Evolutionary conservation across 2,797 vertebrate genomes (phyloP).

Genomic region (Pseudomugil gertrudae): DNA sequence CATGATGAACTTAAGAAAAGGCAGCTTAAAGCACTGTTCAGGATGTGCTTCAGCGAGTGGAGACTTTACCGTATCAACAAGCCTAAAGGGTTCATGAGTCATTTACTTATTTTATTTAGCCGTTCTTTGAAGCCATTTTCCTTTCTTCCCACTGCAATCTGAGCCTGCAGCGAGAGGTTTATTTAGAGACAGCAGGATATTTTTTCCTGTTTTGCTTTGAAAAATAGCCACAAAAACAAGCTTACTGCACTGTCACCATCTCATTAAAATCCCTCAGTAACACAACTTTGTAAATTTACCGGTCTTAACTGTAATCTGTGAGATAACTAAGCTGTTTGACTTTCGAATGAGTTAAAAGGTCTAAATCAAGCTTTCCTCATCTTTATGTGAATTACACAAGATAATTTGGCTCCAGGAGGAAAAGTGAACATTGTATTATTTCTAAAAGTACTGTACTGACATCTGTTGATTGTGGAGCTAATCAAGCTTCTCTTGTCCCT

Average conservation of each 20-base stretch:
- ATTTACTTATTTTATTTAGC: slow-evolving; percentile 38
- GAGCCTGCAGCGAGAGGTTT: slow-evolving; percentile 21
- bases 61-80: slow-evolving; percentile 13
- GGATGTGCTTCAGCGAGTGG: slow-evolving; percentile 6
- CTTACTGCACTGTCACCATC: neutral
- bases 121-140: slow-evolving; percentile 38
- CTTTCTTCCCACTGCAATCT: slow-evolving; percentile 15
- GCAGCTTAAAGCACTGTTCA: slow-evolving; percentile 4
- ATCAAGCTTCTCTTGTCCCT: slow-evolving; percentile 42
- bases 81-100: slow-evolving; percentile 50
- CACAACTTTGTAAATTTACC: neutral
- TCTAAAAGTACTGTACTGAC: slow-evolving; percentile 42
- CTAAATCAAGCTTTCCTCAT: neutral
- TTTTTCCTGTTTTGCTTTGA: slow-evolving; percentile 10
- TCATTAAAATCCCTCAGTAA: neutral
- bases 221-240: neutral
- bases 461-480: slow-evolving; percentile 52
- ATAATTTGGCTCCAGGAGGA: slow-evolving; percentile 1
- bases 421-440: slow-evolving; percentile 1
- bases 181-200: slow-evolving; percentile 27
- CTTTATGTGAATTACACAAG: neutral
- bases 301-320: neutral
- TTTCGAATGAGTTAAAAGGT: neutral
- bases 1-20: slow-evolving; percentile 31
- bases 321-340: neutral